Base-by-base conservation (phyloP, 1,140 invertebrate species). In the Drosophila varians region DNA sequence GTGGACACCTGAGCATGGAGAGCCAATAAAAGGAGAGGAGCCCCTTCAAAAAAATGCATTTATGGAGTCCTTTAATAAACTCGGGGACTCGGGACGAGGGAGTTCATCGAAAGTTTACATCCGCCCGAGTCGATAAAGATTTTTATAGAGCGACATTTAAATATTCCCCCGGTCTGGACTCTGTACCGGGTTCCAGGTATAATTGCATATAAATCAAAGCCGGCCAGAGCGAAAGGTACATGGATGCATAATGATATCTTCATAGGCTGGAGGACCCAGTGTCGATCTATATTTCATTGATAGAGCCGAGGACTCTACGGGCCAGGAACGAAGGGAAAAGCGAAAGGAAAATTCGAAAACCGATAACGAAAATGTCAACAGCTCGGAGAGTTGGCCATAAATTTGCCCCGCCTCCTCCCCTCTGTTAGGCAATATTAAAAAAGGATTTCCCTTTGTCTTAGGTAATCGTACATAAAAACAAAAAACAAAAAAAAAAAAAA, bases 211-310 rank as follows among this genome's bases (percentile, higher is more conserved):
- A 84, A 84, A 86, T 84, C 80, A 84, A 70, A 48, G 57, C 19
- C 23, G 34, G 57, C 25, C 23, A 28, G 4, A 28, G 66, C 31
- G 57, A 48, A 25, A 46, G 70, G 55, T 60, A 58, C 64, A 84
- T 80, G 61, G 69, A 84, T 80, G 61, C 76, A 84, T 76, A 76
- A 65, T 80, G 82, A 86, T 87, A 84, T 84, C 80, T 84, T 84
- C 68, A 87, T 84, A 74, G 57, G 61, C 12, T 18, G 11, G 12
- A 21, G 14, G 65, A 42, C 19, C 18, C 52, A 8, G 36, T 62
- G 53, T 74, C 68, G 72, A 84, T 80, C 80, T 80, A 86, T 84
- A 80, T 86, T 84, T 84, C 80, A 84, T 84, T 84, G 80, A 84
- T 84, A 71, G 64, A 74, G 46, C 40, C 47, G 45, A 64, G 74